Evolutionary conservation across 1,140 invertebrate species (phyloP).

Genomic region (Ceratoteleas bidentatus): DNA sequence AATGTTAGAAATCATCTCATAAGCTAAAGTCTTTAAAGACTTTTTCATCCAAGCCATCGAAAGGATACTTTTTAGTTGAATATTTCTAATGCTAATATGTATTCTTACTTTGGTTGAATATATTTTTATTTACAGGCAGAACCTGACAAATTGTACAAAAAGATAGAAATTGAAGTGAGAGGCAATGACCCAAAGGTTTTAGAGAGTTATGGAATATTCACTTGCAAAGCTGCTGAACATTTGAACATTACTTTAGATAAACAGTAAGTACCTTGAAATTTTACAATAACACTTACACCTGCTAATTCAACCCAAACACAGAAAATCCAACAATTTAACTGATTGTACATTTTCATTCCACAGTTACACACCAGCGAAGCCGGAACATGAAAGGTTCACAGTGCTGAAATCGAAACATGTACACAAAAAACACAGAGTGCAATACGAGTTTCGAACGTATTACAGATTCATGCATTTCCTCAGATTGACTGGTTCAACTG

Average conservation of each 20-base stretch:
- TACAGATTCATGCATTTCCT: conserved; percentile 92
- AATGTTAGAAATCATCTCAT: too few relatives aligned
- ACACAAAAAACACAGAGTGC: conserved; percentile 96
- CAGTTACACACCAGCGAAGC: conserved; percentile 88
- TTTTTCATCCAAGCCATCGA: too few relatives aligned
- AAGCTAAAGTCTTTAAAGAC: too few relatives aligned
- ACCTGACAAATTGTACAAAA: conserved; percentile 90
- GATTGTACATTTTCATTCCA: conserved; percentile 3
- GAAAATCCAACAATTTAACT: neutral
- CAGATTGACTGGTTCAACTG: conserved; percentile 95
- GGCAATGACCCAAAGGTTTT: conserved; percentile 93
- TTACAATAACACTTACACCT: neutral
- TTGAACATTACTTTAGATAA: conserved; percentile 89
- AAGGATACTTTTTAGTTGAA: too few relatives aligned
- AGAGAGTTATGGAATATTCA: conserved; percentile 93
- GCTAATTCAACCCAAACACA: too few relatives aligned
- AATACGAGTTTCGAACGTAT: conserved; percentile 98
- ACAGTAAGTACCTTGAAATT: conserved; percentile 82
- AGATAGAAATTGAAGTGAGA: conserved; percentile 92
- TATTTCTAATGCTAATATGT: too few relatives aligned
- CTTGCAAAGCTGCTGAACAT: conserved; percentile 88
- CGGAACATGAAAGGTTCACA: conserved; percentile 88
- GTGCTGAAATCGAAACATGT: conserved; percentile 94
- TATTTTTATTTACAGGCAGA: conserved; percentile 67
- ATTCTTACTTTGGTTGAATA: too few relatives aligned